Evolutionary conservation across 2,888 invertebrate genomes (phyloP).

Genomic region (Heliconius cydno): DNA sequence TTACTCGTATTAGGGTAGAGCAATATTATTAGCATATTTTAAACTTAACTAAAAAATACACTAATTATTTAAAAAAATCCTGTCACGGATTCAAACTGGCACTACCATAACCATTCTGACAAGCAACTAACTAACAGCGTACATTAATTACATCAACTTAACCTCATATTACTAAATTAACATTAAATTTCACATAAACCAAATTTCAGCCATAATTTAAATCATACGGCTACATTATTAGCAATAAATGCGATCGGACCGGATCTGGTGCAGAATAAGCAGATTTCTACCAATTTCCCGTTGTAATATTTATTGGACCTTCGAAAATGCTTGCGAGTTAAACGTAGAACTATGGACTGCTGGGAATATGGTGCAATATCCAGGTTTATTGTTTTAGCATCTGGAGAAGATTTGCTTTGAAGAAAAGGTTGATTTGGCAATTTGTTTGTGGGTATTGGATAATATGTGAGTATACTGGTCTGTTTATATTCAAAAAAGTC

Average conservation of each 20-base stretch:
- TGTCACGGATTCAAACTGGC: background rate
- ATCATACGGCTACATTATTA: slow-evolving; percentile 42
- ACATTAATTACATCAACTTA: background rate
- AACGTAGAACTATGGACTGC: slow-evolving; percentile 21
- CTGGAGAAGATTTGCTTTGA: background rate
- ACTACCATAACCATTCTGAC: background rate
- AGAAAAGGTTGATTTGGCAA: background rate
- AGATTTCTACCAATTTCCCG: slow-evolving; percentile 74
- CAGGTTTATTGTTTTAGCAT: background rate
- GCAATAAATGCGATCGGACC: slow-evolving; percentile 38
- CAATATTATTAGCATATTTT: no score
- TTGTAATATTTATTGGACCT: slow-evolving; percentile 74
- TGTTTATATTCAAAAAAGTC: no score
- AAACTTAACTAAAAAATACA: no score
- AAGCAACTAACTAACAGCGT: background rate
- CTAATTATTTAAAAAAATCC: background rate
- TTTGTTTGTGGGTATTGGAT: background rate
- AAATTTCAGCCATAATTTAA: slow-evolving; percentile 35
- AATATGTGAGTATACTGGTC: background rate
- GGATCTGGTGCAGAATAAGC: slow-evolving; percentile 46
- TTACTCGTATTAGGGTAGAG: no score
- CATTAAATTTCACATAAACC: background rate
- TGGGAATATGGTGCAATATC: slow-evolving; percentile 17
- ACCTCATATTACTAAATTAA: slow-evolving; percentile 7
- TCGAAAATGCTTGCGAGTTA: slow-evolving; percentile 41